phyloP scores from a whole-genome alignment of 2,888 invertebrate species.

The Acanthosepion esculentum region DNA sequence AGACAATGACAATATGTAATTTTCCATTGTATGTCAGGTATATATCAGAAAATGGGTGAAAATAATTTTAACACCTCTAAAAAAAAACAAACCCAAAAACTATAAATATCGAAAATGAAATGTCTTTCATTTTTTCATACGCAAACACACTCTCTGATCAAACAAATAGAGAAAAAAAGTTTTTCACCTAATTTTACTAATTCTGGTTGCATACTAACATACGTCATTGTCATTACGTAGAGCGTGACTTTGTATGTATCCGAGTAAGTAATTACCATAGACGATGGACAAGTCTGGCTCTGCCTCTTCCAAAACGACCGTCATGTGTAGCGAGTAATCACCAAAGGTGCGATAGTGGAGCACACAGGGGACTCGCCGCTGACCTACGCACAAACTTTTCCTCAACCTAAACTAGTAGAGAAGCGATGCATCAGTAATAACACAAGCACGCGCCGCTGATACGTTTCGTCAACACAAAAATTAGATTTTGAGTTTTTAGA shows the following conservation, averaged over 20 bases:
- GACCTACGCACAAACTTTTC: background rate
- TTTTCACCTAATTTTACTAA: background rate
- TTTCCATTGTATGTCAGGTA: no score
- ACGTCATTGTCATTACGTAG: background rate
- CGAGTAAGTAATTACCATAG: background rate
- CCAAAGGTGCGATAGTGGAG: background rate
- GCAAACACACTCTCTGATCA: no score
- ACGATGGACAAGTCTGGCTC: no score
- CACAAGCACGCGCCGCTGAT: background rate
- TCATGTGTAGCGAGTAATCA: background rate
- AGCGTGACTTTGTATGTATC: constrained; percentile 16
- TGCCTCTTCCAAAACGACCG: background rate
- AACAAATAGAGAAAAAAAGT: no score
- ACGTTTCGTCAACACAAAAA: background rate
- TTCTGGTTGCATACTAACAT: background rate
- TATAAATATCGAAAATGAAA: no score
- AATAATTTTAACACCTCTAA: no score
- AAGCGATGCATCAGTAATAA: background rate
- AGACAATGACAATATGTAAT: no score
- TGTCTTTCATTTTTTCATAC: no score
- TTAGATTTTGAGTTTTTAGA: background rate
- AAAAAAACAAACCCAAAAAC: no score
- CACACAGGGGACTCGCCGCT: background rate
- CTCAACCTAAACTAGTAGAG: background rate
- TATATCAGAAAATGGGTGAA: no score